Conservation (phyloP, 2,113 vertebrate species). For the Anoura caudifer region DNA sequence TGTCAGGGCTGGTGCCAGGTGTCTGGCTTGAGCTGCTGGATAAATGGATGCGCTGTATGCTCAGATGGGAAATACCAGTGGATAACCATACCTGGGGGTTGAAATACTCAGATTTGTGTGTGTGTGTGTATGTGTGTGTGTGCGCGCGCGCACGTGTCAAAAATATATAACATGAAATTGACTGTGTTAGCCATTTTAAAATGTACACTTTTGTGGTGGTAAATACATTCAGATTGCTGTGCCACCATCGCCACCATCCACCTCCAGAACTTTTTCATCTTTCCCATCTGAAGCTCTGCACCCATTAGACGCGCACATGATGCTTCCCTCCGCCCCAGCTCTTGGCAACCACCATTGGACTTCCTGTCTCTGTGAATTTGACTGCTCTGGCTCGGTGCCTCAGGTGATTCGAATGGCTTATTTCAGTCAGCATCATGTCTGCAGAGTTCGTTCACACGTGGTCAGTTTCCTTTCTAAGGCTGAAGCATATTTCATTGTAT, state of each 20-base stretch:
- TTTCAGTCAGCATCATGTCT: background rate
- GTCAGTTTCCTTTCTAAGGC: background rate
- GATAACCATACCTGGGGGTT: background rate
- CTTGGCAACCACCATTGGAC: background rate
- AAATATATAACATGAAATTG: background rate
- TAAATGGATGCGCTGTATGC: background rate
- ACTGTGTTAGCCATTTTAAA: background rate
- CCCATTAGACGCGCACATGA: background rate
- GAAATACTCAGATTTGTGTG: background rate
- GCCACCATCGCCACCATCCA: rapidly evolving
- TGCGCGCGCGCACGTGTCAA: too few relatives aligned
- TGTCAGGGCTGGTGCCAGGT: background rate
- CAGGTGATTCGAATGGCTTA: background rate
- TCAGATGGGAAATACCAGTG: background rate
- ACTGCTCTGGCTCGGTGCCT: background rate
- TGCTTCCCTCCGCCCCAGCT: rapidly evolving
- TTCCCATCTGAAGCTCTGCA: background rate
- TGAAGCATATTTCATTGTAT: background rate
- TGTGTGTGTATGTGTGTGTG: background rate
- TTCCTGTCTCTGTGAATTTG: background rate
- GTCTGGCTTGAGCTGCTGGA: background rate
- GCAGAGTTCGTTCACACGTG: background rate
- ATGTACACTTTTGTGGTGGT: background rate
- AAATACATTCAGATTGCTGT: background rate
- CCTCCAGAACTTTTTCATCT: background rate